A percentile compares a stretch with the other conserved stretches of the same genome.
Conservation (phyloP, 1,140 invertebrate species). For the Colletes gigas region DNA sequence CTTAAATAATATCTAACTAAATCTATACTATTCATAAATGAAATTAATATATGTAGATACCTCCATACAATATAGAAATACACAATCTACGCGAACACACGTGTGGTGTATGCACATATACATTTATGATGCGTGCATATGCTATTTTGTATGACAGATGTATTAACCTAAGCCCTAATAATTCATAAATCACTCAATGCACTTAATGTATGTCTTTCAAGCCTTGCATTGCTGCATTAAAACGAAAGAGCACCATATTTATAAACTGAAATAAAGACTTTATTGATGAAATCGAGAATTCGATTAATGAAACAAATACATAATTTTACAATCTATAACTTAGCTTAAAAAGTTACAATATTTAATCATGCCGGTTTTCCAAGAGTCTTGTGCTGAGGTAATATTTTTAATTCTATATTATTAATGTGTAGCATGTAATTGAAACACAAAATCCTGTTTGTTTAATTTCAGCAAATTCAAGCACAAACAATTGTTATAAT, state of each 20-base stretch:
- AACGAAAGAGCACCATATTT: neutral
- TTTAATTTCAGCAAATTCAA: slow-evolving; percentile 83
- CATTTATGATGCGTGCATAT: no score
- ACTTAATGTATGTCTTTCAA: neutral
- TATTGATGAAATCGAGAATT: neutral
- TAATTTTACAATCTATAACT: neutral
- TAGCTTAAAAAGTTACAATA: neutral
- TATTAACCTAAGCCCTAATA: no score
- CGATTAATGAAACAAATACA: neutral
- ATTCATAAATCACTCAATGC: neutral
- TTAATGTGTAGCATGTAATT: neutral
- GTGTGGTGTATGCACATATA: no score
- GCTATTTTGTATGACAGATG: no score
- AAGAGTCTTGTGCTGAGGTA: slow-evolving; percentile 2
- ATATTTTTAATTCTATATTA: neutral
- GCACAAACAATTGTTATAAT: slow-evolving; percentile 94
- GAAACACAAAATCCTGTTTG: neutral
- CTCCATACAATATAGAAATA: no score
- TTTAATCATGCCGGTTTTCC: slow-evolving; percentile 4
- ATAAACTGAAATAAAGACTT: neutral
- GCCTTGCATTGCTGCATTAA: neutral
- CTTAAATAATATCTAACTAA: no score
- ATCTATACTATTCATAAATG: no score
- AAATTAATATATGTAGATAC: no score
- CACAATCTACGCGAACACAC: no score